These are phyloP conservation scores for Manis crassicaudata DNA, from an alignment of 2,797 vertebrate genomes.

Conservation along the genomic window DNA sequence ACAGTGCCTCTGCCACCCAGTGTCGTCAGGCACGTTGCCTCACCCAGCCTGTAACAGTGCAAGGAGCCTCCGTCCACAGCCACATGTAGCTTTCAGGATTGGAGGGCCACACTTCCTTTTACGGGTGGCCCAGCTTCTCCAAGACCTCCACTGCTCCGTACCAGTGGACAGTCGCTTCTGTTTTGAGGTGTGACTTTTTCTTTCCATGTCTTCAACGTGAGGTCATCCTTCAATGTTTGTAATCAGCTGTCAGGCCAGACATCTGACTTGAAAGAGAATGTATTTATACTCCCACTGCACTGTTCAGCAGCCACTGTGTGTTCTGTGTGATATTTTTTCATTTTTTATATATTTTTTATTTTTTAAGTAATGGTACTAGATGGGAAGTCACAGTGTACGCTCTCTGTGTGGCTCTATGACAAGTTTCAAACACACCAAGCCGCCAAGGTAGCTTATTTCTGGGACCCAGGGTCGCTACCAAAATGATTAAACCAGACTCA, in stretches of 20 bases:
- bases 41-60: not conserved
- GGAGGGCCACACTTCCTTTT: constrained; percentile 68
- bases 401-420: constrained; percentile 37
- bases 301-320: not conserved
- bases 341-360: constrained; percentile 7
- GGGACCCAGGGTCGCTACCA: constrained; percentile 46
- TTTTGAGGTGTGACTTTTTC: constrained; percentile 43
- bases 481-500: not conserved
- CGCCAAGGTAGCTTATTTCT: not conserved
- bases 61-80: constrained; percentile 23
- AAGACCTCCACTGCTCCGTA: constrained; percentile 47
- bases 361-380: constrained; percentile 60
- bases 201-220: constrained; percentile 69
- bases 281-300: not conserved
- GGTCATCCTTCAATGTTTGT: constrained; percentile 58
- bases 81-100: not conserved
- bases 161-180: constrained; percentile 25
- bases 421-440: not conserved
- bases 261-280: constrained; percentile 59
- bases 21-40: constrained; percentile 37
- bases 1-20: constrained; percentile 3
- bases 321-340: not conserved
- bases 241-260: constrained; percentile 47
- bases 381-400: constrained; percentile 49
- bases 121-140: constrained; percentile 54